Conservation (phyloP, 2,113 vertebrate species). For the Camelus bactrianus region DNA sequence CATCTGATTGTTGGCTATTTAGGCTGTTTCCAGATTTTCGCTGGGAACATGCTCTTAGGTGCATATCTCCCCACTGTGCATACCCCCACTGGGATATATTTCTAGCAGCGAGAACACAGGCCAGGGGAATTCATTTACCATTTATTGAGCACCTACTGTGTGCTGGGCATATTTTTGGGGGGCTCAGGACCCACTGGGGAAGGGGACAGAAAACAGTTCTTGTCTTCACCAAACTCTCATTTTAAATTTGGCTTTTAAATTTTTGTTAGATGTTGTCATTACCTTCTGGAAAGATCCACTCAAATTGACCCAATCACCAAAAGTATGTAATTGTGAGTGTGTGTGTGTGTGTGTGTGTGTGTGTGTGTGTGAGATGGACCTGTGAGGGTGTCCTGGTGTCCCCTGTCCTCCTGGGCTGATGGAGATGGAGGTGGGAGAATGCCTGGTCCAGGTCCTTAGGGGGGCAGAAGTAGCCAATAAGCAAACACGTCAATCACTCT, state of each 20-base stretch:
- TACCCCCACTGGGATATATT: no score
- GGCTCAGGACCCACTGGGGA: accelerated
- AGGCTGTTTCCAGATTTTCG: not conserved
- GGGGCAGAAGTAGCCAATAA: not conserved
- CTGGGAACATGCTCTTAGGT: accelerated
- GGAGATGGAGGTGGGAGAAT: not conserved
- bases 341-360: no score
- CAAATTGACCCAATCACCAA: not conserved
- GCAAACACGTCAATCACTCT: not conserved
- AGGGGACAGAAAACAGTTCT: not conserved
- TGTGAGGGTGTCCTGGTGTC: not conserved
- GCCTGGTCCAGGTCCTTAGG: not conserved
- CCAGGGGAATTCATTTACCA: not conserved
- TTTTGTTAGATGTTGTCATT: not conserved
- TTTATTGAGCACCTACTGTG: no score
- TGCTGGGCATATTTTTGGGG: not conserved
- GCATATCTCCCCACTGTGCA: no score
- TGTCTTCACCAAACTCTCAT: not conserved
- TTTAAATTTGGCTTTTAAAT: not conserved
- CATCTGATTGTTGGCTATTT: not conserved
- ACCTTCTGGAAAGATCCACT: not conserved
- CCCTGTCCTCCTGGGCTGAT: not conserved
- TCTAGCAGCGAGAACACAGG: not conserved
- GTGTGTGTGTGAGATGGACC: not conserved
- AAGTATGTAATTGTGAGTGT: not conserved